phyloP scores from a whole-genome alignment of 2,888 invertebrate species.

The Acanthosepion esculentum region DNA sequence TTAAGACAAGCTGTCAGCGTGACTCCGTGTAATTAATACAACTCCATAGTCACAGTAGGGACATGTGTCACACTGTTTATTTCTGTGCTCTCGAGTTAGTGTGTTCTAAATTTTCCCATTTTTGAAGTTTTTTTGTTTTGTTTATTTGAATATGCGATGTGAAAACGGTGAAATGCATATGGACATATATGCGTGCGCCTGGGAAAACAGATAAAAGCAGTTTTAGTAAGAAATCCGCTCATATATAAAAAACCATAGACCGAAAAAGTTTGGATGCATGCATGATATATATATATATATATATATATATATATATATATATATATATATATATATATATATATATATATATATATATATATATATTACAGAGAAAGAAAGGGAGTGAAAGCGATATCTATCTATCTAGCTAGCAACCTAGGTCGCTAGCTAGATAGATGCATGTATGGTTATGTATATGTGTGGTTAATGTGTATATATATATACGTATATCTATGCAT shows the following conservation, averaged over 20 bases:
- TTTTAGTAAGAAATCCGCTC: background rate
- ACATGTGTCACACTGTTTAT: conserved; percentile 14
- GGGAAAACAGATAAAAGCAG: background rate
- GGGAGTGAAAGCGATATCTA: too few relatives aligned
- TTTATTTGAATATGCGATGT: background rate
- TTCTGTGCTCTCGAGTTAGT: background rate
- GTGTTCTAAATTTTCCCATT: background rate
- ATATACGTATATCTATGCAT: background rate
- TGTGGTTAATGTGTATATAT: background rate
- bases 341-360: background rate
- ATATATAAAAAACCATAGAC: background rate
- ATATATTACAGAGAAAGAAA: too few relatives aligned
- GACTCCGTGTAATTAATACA: conserved; percentile 4
- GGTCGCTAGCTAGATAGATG: background rate
- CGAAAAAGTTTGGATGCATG: background rate
- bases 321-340: background rate
- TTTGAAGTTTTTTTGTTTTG: background rate
- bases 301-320: background rate
- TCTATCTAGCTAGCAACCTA: background rate
- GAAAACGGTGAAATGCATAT: background rate
- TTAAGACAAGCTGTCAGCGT: conserved; percentile 23
- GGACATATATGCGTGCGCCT: background rate
- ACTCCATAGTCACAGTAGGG: background rate
- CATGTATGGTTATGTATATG: background rate
- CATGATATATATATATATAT: background rate